Conservation (phyloP, 2,113 vertebrate species). For the Pteruthius melanotis region DNA sequence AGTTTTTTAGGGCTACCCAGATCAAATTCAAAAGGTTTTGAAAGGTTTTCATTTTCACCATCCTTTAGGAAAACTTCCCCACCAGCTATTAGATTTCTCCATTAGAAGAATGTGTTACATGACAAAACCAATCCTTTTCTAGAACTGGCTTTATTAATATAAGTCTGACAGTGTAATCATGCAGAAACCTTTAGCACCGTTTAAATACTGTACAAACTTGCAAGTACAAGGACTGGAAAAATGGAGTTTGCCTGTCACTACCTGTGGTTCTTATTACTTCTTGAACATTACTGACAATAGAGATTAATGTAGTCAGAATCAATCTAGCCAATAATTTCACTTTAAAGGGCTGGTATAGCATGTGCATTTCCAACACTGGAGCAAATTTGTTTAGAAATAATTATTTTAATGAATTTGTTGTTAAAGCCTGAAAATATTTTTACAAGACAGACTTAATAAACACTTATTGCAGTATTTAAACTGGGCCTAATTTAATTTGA, state of each 20-base stretch:
- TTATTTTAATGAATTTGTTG: slow-evolving; percentile 45
- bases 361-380: background rate
- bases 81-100: slow-evolving; percentile 1
- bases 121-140: background rate
- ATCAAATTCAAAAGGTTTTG: slow-evolving; percentile 22
- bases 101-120: background rate
- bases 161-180: background rate
- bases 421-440: slow-evolving; percentile 11
- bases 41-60: slow-evolving; percentile 28
- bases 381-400: slow-evolving; percentile 28
- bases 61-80: slow-evolving; percentile 20
- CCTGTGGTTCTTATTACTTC: background rate
- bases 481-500: slow-evolving; percentile 23
- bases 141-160: slow-evolving; percentile 16
- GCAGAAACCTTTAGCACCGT: background rate
- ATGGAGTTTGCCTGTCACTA: background rate
- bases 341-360: background rate
- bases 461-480: slow-evolving; percentile 35
- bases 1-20: slow-evolving; percentile 16
- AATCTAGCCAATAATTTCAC: background rate
- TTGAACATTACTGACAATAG: background rate
- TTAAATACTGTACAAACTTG: background rate
- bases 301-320: background rate
- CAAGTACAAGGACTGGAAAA: background rate
- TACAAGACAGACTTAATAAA: slow-evolving; percentile 42